These are phyloP conservation scores for Carassius auratus DNA, from an alignment of 2,113 vertebrate species.

Conservation along the genomic window DNA sequence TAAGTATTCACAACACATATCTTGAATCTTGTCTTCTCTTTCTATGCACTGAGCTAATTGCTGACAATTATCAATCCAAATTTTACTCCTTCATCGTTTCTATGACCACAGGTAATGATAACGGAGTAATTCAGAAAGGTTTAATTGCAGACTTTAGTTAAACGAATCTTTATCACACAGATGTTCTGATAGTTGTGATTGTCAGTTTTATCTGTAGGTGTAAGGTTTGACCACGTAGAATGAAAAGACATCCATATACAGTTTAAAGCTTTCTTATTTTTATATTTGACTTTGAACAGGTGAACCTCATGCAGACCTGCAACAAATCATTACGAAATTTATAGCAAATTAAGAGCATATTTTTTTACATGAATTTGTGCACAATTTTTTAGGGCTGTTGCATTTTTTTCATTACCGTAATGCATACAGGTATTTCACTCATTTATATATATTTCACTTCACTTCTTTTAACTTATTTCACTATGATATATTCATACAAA, in stretches of 20 bases:
- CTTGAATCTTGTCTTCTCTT: conserved; percentile 49
- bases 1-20: conserved; percentile 40
- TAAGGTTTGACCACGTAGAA: conserved; percentile 17
- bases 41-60: conserved; percentile 43
- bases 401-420: not conserved
- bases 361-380: not conserved
- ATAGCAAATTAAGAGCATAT: not conserved
- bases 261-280: not conserved
- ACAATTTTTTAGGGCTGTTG: not conserved
- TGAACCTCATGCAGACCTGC: not conserved
- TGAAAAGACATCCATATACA: not conserved
- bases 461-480: no score
- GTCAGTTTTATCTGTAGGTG: not conserved
- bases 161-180: conserved; percentile 30
- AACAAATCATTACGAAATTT: not conserved
- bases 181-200: conserved; percentile 24
- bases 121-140: conserved; percentile 33
- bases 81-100: conserved; percentile 52
- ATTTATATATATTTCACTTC: not conserved
- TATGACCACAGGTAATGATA: conserved; percentile 44
- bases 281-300: not conserved
- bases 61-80: conserved; percentile 50
- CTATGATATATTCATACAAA: no score
- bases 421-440: not conserved
- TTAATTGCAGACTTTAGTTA: conserved; percentile 26